Base-by-base conservation (phyloP, 2,113 vertebrate genomes). In the Leucopsar rothschildi region DNA sequence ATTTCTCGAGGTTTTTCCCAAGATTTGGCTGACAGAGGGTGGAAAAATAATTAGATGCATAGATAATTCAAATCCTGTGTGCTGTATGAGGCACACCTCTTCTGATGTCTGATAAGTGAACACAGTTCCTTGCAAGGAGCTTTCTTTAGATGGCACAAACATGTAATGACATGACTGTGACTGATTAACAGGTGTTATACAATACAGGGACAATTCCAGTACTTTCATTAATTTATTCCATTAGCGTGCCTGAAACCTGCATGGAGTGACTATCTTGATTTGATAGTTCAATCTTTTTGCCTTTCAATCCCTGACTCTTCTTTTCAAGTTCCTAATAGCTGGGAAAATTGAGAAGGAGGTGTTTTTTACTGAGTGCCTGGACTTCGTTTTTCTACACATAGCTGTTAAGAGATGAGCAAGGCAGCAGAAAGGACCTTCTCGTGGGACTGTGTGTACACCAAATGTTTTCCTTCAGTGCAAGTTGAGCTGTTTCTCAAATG, bases 391-490 rank as follows among this genome's bases (percentile, higher is more conserved):
- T 60, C 66, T 75, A 3, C 45, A 16, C 7, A 7, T 29, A 61
- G 52, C 4, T 27, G 78, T 93, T 70, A 28, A 83, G 88, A 92
- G 94, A 72, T 52, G 56, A 94, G 37, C 95, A 53, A 80, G 59
- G 29, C 10, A 13, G 33, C 37, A 92, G 65, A 42, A 29, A 5
- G 10, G 82, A 92, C 86, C 40, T 70, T 90, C 85, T 92, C 0
- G 0, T 70, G 57, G 83, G 91, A 53, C 44, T 65, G 28, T 57
- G 49, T 55, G 4, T 93, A 64, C 47, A 94, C 88, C 92, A 96
- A 72, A 35, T n/a, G 68, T 86, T 95, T 95, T 94, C 44, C 75
- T 95, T 94, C 55, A 27, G 83, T 87, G 65, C 80, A 92, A 59
- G 64, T 18, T 52, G 88, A 93, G 89, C 82, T 95, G 0, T 92